Base-by-base conservation (phyloP, 2,797 vertebrate genomes). In the Labeo calbasu region DNA sequence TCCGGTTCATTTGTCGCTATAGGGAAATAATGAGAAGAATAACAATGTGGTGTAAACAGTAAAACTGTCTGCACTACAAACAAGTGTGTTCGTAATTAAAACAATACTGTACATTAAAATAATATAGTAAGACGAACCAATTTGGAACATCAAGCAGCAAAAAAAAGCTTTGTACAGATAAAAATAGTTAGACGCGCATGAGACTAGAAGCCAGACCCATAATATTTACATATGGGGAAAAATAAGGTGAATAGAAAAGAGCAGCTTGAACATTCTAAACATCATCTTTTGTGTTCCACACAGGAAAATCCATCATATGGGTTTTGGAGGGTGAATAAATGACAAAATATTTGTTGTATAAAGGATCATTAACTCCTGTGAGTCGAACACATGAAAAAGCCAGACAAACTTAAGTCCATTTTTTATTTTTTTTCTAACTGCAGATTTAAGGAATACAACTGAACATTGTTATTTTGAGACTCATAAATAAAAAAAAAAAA, bases 401-500 rank as follows among this genome's bases (percentile, higher is more conserved):
- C 93, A 91, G 92, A 95, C 95, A 96, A 94, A 94, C 94, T 93
- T 89, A 95, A 96, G 95, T 97, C 94, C 95, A 96, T 90, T 93
- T 92, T 93, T 96, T 96, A 17, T 96, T 93, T 94, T 92, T 92
- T 93, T 96, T 95, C 96, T 97, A 97, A 97, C 97, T 97, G 97
- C 97, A 98, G 96, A 97, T 96, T 95, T 95, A 96, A 97, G 96
- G 96, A 96, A 96, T 97, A 98, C 97, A 98, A 97, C 96, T 94
- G 95, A 98, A 98, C 97, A 97, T 96, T 93, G 95, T 97, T 97
- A 97, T 97, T 96, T 96, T 97, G 95, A 97, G 96, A 98, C 96
- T 97, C 96, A 97, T 97, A 98, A 98, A 98, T 98, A 97, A 96
- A 97, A 98, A 97, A 96, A 97, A 95, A 97, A 95, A 97, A 95